Evolutionary conservation across 2,113 vertebrate genomes (phyloP).

Genomic region (Channa argus): DNA sequence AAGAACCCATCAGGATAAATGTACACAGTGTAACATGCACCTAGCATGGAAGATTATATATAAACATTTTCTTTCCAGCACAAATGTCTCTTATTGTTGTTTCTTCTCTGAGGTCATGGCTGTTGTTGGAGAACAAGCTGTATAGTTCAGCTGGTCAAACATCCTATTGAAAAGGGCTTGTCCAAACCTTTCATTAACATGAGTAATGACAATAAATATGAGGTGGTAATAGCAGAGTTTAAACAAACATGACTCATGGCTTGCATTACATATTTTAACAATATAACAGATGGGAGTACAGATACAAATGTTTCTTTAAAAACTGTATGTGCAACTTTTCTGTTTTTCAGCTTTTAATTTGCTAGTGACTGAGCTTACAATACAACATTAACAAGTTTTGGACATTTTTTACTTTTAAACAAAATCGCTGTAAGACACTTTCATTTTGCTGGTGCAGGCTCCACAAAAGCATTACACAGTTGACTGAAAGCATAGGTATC

Average conservation of each 20-base stretch:
- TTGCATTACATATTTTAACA: constrained; percentile 8
- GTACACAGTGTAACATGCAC: background rate
- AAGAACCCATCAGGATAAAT: background rate
- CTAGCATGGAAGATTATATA: background rate
- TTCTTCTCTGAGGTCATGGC: constrained; percentile 12
- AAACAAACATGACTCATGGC: constrained; percentile 42
- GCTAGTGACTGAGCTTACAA: background rate
- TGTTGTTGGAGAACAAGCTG: constrained; percentile 10
- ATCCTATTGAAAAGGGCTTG: constrained; percentile 35
- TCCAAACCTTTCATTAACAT: constrained; percentile 47
- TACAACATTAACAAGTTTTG: too few species aligned
- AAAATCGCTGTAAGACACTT: background rate
- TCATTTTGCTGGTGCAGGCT: background rate
- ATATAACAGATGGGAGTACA: constrained; percentile 27
- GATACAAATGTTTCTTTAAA: constrained; percentile 14
- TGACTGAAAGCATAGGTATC: background rate
- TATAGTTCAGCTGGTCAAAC: constrained; percentile 69
- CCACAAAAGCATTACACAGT: background rate
- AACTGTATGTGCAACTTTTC: background rate
- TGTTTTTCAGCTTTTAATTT: background rate
- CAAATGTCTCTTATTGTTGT: background rate
- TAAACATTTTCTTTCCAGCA: too few species aligned
- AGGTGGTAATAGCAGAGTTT: constrained; percentile 55
- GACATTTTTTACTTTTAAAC: too few species aligned
- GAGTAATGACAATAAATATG: constrained; percentile 56